A percentile compares a stretch with the other conserved stretches of the same genome.
Conservation (phyloP, 1,140 invertebrate genomes). For the Dendrolimus punctatus region DNA sequence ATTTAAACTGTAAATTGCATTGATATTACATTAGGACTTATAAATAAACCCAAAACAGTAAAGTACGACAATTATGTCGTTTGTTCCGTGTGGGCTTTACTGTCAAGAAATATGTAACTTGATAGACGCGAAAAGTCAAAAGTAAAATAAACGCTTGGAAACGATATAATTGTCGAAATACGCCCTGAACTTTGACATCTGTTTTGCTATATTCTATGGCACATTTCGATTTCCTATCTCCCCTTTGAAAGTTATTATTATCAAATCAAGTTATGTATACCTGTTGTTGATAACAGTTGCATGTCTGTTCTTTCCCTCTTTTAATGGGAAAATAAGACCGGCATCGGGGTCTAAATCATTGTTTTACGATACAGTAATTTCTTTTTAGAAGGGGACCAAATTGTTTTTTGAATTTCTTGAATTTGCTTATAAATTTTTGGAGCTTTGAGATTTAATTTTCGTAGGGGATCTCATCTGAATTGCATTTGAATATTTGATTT, state of each 20-base stretch:
- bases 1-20: too few species aligned
- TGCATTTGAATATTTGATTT: too few species aligned
- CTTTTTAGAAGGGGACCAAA: constrained; percentile 18
- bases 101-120: too few species aligned
- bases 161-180: too few species aligned
- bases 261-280: constrained; percentile 68
- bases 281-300: constrained; percentile 47
- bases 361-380: constrained; percentile 64
- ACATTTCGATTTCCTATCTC: constrained; percentile 20
- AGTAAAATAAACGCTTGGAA: too few species aligned
- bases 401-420: constrained; percentile 4
- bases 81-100: too few species aligned
- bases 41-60: too few species aligned
- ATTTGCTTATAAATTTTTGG: constrained; percentile 1
- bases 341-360: constrained; percentile 59
- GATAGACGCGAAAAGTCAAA: too few species aligned
- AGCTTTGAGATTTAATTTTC: constrained; percentile 1
- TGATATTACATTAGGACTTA: too few species aligned
- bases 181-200: too few species aligned
- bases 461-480: background rate
- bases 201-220: too few species aligned
- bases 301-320: constrained; percentile 36
- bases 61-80: too few species aligned
- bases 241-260: constrained; percentile 63
- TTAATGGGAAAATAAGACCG: constrained; percentile 59